These are phyloP conservation scores for Pao palembangensis DNA, from an alignment of 2,113 vertebrate genomes.

Conservation along the genomic window DNA sequence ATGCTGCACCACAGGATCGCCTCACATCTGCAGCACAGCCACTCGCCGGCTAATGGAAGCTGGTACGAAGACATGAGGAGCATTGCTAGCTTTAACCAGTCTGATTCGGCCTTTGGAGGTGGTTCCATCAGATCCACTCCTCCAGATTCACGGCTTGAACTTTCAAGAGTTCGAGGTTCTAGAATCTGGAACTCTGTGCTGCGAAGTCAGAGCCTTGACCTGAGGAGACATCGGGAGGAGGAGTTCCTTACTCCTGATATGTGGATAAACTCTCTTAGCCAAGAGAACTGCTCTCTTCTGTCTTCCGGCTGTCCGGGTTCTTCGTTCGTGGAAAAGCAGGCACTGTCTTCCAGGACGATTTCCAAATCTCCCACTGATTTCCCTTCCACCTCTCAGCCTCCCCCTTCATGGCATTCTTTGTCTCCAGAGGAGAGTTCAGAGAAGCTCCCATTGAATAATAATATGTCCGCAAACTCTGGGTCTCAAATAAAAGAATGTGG, in stretches of 20 bases:
- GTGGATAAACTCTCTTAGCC: constrained; percentile 72
- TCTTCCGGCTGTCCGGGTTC: constrained; percentile 18
- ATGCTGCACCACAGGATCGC: constrained; percentile 54
- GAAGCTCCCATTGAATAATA: constrained; percentile 4
- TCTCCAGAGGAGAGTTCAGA: constrained; percentile 17
- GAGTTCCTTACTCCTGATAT: constrained; percentile 69
- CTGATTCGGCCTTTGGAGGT: constrained; percentile 12
- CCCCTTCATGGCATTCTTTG: constrained; percentile 5
- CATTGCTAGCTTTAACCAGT: constrained; percentile 34
- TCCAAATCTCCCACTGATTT: constrained; percentile 20
- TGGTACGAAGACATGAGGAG: constrained; percentile 16
- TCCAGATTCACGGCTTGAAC: constrained; percentile 16
- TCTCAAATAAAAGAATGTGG: constrained; percentile 3
- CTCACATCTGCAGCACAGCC: constrained; percentile 44
- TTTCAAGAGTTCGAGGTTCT: constrained; percentile 26
- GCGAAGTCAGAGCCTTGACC: constrained; percentile 64
- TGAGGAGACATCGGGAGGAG: constrained; percentile 34
- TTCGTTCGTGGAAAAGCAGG: constrained; percentile 16
- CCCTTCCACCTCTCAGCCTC: constrained; percentile 5
- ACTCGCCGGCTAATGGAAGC: constrained; percentile 12
- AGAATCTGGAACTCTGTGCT: constrained; percentile 42
- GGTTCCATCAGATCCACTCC: constrained; percentile 8
- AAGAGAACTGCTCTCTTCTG: constrained; percentile 46
- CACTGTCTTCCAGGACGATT: constrained; percentile 8
- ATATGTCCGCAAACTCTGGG: constrained; percentile 8